phyloP scores from a whole-genome alignment of 1,140 invertebrate genomes.

The Sarcophaga peregrina region DNA sequence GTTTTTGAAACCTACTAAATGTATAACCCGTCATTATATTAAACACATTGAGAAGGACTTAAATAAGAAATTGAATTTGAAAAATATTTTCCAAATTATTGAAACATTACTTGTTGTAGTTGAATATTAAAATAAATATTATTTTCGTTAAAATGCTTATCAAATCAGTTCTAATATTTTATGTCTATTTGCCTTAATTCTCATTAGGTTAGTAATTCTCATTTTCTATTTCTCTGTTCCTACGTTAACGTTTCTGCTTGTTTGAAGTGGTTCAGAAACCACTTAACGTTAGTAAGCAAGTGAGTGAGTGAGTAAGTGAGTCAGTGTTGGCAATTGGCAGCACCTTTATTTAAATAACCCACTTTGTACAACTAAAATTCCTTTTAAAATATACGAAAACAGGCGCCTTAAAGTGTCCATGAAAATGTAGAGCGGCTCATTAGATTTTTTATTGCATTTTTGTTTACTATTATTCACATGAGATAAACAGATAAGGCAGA shows the following conservation, averaged over 20 bases:
- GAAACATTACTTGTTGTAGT: too few species aligned
- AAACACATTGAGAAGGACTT: too few species aligned
- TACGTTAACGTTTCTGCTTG: background rate
- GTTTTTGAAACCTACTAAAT: too few species aligned
- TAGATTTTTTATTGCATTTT: background rate
- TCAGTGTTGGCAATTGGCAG: background rate
- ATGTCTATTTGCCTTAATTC: too few species aligned
- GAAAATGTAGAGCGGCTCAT: background rate
- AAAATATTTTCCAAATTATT: too few species aligned
- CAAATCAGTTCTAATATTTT: background rate
- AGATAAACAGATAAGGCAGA: too few species aligned
- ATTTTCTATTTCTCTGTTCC: background rate
- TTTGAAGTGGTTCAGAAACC: background rate
- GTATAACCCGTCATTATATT: too few species aligned
- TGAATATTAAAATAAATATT: background rate
- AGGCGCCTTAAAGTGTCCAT: background rate
- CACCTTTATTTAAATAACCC: conserved; percentile 22
- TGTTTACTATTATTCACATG: too few species aligned
- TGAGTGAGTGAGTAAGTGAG: too few species aligned
- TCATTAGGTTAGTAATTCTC: too few species aligned
- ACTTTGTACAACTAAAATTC: background rate
- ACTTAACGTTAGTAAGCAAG: background rate
- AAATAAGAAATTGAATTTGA: too few species aligned
- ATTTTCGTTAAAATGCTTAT: background rate
- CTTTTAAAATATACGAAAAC: background rate